phyloP scores from a whole-genome alignment of 2,888 invertebrate genomes.

The Dynastes maya region DNA sequence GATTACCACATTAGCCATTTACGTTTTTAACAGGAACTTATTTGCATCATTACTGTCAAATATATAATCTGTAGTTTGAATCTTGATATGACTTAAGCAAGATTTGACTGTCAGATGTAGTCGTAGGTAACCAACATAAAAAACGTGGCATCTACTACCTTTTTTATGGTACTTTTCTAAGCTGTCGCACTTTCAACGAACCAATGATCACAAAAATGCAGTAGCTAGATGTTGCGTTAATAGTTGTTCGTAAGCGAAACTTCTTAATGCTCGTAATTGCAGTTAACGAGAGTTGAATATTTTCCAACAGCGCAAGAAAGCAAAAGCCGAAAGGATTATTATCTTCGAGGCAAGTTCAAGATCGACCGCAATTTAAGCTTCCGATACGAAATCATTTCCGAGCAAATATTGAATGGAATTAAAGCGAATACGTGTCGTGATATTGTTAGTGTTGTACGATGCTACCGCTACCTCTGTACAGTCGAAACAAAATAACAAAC shows the following conservation, averaged over 20 bases:
- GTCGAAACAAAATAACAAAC: constrained; percentile 21
- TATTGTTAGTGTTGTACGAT: neutral
- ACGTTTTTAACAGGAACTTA: no score
- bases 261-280: constrained; percentile 10
- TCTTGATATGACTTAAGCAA: no score
- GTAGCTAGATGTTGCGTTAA: neutral
- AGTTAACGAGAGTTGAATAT: constrained; percentile 2
- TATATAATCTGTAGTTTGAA: no score
- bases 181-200: no score
- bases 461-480: neutral
- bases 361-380: constrained; percentile 25
- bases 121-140: no score
- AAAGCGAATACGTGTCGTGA: neutral
- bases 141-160: no score
- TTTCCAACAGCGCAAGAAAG: neutral
- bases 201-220: no score
- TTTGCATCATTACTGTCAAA: no score
- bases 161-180: neutral
- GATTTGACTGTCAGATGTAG: no score
- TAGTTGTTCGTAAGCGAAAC: constrained; percentile 3
- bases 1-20: no score
- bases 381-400: constrained; percentile 10
- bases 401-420: constrained; percentile 15
- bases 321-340: neutral
- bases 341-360: constrained; percentile 13